A percentile compares a stretch with the other conserved stretches of the same genome.
Conservation (phyloP, 2,888 invertebrate genomes). For the Portevinia maculata region DNA sequence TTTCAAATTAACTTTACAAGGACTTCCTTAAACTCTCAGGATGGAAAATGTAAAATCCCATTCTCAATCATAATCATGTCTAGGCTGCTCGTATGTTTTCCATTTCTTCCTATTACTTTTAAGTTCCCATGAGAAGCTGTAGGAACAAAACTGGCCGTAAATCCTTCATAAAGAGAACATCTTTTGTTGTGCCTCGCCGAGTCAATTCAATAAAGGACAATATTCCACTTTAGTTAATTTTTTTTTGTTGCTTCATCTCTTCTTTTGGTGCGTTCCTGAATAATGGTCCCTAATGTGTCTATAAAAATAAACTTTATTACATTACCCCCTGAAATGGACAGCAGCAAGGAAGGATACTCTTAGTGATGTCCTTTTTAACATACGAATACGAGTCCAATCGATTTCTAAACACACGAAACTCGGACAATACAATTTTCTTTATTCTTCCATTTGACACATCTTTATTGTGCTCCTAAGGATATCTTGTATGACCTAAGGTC, state of each 20-base stretch:
- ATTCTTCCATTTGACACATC: conserved; percentile 71
- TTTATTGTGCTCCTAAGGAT: conserved; percentile 65
- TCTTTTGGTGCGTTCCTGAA: conserved; percentile 33
- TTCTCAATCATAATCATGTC: conserved; percentile 66
- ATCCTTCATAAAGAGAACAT: conserved; percentile 47
- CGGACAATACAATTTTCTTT: conserved; percentile 73
- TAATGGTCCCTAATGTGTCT: conserved; percentile 69
- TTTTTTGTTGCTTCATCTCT: neutral
- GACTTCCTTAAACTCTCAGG: conserved; percentile 25
- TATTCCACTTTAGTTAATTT: conserved; percentile 49
- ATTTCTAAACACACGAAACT: conserved; percentile 62
- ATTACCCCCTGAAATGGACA: conserved; percentile 69
- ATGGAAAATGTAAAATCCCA: conserved; percentile 53
- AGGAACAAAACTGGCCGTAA: conserved; percentile 32
- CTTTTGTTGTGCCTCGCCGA: conserved; percentile 59
- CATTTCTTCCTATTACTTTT: neutral
- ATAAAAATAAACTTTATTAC: conserved; percentile 73
- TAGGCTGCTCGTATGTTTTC: conserved; percentile 16
- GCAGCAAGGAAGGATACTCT: conserved; percentile 11
- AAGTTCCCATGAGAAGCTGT: conserved; percentile 21
- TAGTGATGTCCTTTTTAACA: conserved; percentile 62
- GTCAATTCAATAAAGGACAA: conserved; percentile 71
- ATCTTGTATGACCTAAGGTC: conserved; percentile 61
- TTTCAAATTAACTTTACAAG: conserved; percentile 53
- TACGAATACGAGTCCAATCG: conserved; percentile 59